Evolutionary conservation across 2,888 invertebrate genomes (phyloP).

Genomic region (Trypoxylon attenuatum): DNA sequence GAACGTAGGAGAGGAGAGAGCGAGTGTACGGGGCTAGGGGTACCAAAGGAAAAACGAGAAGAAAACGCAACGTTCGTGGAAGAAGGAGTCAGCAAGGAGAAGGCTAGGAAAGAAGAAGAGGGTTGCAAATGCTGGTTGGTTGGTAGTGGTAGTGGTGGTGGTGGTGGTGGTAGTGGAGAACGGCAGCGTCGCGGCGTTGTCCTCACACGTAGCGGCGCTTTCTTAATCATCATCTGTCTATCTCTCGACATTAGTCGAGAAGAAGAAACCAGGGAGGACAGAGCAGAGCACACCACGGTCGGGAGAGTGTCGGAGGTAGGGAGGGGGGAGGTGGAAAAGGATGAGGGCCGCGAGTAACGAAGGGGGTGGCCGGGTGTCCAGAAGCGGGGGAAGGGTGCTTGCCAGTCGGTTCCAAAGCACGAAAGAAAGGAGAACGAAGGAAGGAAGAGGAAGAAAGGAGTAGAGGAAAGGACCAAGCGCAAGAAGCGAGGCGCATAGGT

Average conservation of each 20-base stretch:
- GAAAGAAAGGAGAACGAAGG: conserved; percentile 30
- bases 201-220: conserved; percentile 72
- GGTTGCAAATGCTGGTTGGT: too few relatives aligned
- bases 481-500: background rate
- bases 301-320: conserved; percentile 16
- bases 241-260: conserved; percentile 68
- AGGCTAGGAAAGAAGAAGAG: background rate
- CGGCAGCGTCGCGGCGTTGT: conserved; percentile 64
- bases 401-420: conserved; percentile 22
- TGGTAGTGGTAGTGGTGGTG: background rate
- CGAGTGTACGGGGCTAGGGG: background rate
- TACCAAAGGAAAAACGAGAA: conserved; percentile 18
- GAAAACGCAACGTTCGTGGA: conserved; percentile 11
- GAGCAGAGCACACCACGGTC: conserved; percentile 16
- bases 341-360: background rate
- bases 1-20: background rate
- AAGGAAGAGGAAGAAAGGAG: conserved; percentile 33
- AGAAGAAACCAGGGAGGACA: conserved; percentile 46
- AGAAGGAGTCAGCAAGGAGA: conserved; percentile 2
- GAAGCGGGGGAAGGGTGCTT: background rate
- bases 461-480: conserved; percentile 13
- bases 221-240: conserved; percentile 75
- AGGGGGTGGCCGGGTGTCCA: background rate
- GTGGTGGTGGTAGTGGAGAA: conserved; percentile 36
- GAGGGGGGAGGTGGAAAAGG: conserved; percentile 10